Evolutionary conservation across 2,888 invertebrate genomes (phyloP).

Genomic region (Lamellibrachia columna): DNA sequence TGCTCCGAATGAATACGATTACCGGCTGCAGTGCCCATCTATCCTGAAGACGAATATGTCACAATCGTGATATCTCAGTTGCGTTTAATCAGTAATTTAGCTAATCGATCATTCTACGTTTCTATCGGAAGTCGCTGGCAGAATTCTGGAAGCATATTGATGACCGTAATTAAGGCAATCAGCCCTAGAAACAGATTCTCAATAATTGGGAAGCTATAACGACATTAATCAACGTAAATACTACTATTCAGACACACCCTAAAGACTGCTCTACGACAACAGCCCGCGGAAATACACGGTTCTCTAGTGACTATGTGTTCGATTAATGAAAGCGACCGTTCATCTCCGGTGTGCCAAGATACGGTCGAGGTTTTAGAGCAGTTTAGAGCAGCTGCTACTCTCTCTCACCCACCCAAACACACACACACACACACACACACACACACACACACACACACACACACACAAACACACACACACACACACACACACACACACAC

Average conservation of each 20-base stretch:
- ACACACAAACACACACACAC: not conserved
- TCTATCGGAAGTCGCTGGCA: not conserved
- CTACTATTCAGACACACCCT: not conserved
- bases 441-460: not conserved
- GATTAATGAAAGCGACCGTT: not conserved
- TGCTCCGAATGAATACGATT: not conserved
- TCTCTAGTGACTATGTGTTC: not conserved
- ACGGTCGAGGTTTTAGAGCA: too few species aligned
- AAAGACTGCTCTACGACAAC: not conserved
- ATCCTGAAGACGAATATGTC: not conserved
- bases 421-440: not conserved
- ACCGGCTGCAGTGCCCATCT: not conserved
- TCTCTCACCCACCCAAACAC: not conserved
- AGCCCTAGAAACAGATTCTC: not conserved
- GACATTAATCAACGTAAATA: not conserved
- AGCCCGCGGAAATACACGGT: not conserved
- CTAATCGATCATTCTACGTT: not conserved
- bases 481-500: not conserved
- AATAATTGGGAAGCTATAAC: not conserved
- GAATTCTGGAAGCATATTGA: not conserved
- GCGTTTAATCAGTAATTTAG: conserved; percentile 4
- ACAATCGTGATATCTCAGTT: not conserved
- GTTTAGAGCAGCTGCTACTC: too few species aligned
- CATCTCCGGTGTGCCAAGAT: not conserved
- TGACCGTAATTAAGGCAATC: conserved; percentile 16